Evolutionary conservation across 2,888 invertebrate genomes (phyloP), one percentile per base, ranked within the genome.

Genomic region (Odontocolon sp.): DNA sequence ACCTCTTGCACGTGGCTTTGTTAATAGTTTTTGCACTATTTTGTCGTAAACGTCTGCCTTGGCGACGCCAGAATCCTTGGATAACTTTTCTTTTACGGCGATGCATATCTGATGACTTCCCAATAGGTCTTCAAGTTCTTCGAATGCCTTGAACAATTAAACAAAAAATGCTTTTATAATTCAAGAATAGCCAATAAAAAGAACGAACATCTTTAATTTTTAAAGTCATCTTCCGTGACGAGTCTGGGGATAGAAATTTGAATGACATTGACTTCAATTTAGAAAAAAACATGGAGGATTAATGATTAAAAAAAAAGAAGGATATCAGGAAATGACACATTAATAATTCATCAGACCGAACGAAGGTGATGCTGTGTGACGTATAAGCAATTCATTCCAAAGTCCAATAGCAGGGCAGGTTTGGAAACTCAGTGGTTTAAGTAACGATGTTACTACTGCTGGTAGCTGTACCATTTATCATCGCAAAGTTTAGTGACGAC

Each of bases 31-130:
- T 82, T 94, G 94, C 0, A 98, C 97, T 83, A 98, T 97, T 84
- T 93, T 94, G 90, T 98, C 97, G 88, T 97, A 98, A 45, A 95
- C 95, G 6, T 93, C 93, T 87, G 97, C 96, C 81, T 95, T 94
- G 0, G 98, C 98, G 1, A 98, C 98, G 11, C 98, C 98, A 0
- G 98, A 98, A 91, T 98, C 98, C 89, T 98, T 98, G 68, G 97
- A 96, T 70, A 99, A 92, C 89, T 97, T 97, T 89, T 98, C 98
- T 86, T 98, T 98, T 64, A 96, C 94, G 0, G 98, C 98, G 82
- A 98, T 97, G 91, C 98, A 99, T 90, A 99, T 96, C 80, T 95
- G 94, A 89, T 95, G 93, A 82, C 94, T 94, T 0, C 95, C 95
- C 66, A 99, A 91, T 40, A 97, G 91, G 68, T 96, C 96, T 89